A percentile compares a stretch with the other conserved stretches of the same genome.
phyloP scores from a whole-genome alignment of 2,888 invertebrate genomes.

The Melipona beecheii region DNA sequence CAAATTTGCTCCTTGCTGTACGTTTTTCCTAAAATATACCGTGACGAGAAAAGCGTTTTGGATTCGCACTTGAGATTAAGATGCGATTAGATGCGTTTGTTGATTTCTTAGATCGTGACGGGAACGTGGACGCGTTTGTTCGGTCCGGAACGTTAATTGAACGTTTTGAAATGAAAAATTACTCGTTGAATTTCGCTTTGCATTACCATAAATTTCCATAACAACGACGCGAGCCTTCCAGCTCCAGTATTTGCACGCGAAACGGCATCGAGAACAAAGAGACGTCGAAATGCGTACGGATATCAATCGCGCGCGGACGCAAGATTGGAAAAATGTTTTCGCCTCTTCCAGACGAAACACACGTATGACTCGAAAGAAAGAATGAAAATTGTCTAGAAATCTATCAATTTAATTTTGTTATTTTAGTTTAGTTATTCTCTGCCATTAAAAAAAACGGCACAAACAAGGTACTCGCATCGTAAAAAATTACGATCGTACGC shows the following conservation, averaged over 20 bases:
- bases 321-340: background rate
- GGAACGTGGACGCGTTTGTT: background rate
- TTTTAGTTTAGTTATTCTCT: too few relatives aligned
- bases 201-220: slow-evolving; percentile 32
- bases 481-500: too few relatives aligned
- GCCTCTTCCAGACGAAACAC: background rate
- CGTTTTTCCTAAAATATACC: too few relatives aligned
- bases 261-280: slow-evolving; percentile 9
- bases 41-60: too few relatives aligned
- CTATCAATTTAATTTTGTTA: too few relatives aligned
- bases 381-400: background rate
- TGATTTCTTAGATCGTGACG: background rate
- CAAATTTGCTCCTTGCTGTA: too few relatives aligned
- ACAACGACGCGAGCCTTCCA: background rate
- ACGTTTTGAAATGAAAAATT: slow-evolving; percentile 38
- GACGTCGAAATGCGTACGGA: background rate
- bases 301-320: background rate
- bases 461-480: too few relatives aligned
- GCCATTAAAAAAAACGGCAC: too few relatives aligned
- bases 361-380: background rate
- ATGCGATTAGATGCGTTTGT: slow-evolving; percentile 28
- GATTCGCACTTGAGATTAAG: slow-evolving; percentile 10
- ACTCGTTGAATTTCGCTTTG: slow-evolving; percentile 27
- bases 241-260: slow-evolving; percentile 14
- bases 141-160: slow-evolving; percentile 24